Evolutionary conservation across 2,888 invertebrate species (phyloP), one percentile per base, ranked within the genome.

Genomic region (Rhamphomyia laevipes): DNA sequence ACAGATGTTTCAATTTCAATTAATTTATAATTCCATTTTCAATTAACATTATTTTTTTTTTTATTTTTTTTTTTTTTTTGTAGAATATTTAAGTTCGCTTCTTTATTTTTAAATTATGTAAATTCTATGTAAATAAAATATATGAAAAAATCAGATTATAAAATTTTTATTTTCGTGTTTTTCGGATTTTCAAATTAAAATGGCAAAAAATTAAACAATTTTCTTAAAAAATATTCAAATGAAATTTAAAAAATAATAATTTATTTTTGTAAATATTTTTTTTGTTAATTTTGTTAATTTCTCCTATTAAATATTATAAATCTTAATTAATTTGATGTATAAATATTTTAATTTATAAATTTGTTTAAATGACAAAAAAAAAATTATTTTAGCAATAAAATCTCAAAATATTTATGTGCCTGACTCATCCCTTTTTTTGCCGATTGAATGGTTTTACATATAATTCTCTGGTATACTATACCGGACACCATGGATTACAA

Each of bases 51-150:
- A 18, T 21, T 21, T 21, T 17, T 40, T 17, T 40, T 17, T 40
- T 3, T 17, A 15, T 50, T 52, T 46, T 40, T 23, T 33, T 47
- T 46, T 45, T 27, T 53, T 31, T 40, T 51, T 55, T 52, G 13
- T 47, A 40, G 3, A 21, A 42, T 31, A 43, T 41, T n/a, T n/a
- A n/a, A n/a, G n/a, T n/a, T n/a, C n/a, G n/a, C n/a, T n/a, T n/a
- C n/a, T n/a, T n/a, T n/a, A n/a, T n/a, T n/a, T n/a, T n/a, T n/a
- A n/a, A n/a, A n/a, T n/a, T n/a, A n/a, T 46, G 43, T 33, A 17
- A 42, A 23, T 47, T 42, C 54, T 51, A 48, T 57, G 57, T 57
- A 58, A 50, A 59, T 59, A 49, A n/a, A 21, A 33, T 21, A 21
- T 21, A 21, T 21, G 3, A 21, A 21, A 21, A 21, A 21, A 4